Conservation (phyloP, 2,797 vertebrate genomes). For the Alauda arvensis region DNA sequence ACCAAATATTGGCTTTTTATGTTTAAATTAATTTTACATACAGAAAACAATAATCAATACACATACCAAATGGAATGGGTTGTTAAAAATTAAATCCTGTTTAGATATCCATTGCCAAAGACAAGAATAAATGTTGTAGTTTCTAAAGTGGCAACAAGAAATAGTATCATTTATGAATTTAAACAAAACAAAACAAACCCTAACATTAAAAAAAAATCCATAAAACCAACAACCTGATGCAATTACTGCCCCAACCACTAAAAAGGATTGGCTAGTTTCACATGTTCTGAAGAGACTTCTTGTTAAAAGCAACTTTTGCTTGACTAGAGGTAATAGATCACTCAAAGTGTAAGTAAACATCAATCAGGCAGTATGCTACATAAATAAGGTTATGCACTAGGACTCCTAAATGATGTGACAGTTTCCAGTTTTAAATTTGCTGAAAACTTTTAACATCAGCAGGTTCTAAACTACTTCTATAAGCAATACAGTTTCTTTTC, state of each 20-base stretch:
- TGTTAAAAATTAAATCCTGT: background rate
- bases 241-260: background rate
- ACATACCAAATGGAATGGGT: rapidly evolving
- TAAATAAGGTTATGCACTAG: background rate
- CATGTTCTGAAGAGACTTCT: background rate
- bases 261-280: background rate
- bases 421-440: background rate
- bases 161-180: background rate
- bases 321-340: background rate
- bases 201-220: background rate
- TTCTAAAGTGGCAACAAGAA: background rate
- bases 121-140: background rate
- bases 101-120: background rate
- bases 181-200: background rate
- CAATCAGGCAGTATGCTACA: background rate
- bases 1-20: background rate
- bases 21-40: background rate
- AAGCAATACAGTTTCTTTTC: background rate
- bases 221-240: background rate
- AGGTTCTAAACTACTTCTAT: background rate
- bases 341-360: background rate
- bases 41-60: background rate
- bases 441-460: background rate
- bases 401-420: background rate
- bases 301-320: background rate